Evolutionary conservation across 2,113 vertebrate species (phyloP).

Genomic region (Motacilla tschutschensis): DNA sequence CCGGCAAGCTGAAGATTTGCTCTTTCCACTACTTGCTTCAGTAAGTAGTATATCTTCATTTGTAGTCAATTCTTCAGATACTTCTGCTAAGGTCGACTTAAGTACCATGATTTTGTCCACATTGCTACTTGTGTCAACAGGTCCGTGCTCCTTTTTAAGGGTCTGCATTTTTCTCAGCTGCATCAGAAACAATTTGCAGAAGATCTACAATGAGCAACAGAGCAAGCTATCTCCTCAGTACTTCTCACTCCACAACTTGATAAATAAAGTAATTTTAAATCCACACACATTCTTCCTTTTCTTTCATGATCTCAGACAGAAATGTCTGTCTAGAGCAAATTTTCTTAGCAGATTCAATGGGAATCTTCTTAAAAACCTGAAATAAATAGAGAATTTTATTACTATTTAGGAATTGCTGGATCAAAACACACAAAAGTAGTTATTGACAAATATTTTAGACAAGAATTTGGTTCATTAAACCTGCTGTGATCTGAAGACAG

Average conservation of each 20-base stretch:
- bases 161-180: slow-evolving; percentile 89
- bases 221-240: background rate
- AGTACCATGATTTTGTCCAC: slow-evolving; percentile 82
- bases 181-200: slow-evolving; percentile 65
- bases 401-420: background rate
- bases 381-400: slow-evolving; percentile 42
- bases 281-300: slow-evolving; percentile 57
- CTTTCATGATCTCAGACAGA: slow-evolving; percentile 4
- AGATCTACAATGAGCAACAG: background rate
- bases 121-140: slow-evolving; percentile 69
- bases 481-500: background rate
- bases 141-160: slow-evolving; percentile 86
- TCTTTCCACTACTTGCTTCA: slow-evolving; percentile 71
- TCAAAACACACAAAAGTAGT: background rate
- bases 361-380: slow-evolving; percentile 51
- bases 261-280: slow-evolving; percentile 38
- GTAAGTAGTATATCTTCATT: slow-evolving; percentile 72
- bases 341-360: background rate
- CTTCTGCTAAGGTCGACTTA: slow-evolving; percentile 79
- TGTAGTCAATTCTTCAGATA: slow-evolving; percentile 70
- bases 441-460: background rate
- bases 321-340: background rate
- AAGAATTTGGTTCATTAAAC: background rate
- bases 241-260: slow-evolving; percentile 31
- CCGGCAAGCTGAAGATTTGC: slow-evolving; percentile 79